Evolutionary conservation across 2,888 invertebrate genomes (phyloP), one percentile per base, ranked within the genome.

Genomic region (Andrena trimmerana): DNA sequence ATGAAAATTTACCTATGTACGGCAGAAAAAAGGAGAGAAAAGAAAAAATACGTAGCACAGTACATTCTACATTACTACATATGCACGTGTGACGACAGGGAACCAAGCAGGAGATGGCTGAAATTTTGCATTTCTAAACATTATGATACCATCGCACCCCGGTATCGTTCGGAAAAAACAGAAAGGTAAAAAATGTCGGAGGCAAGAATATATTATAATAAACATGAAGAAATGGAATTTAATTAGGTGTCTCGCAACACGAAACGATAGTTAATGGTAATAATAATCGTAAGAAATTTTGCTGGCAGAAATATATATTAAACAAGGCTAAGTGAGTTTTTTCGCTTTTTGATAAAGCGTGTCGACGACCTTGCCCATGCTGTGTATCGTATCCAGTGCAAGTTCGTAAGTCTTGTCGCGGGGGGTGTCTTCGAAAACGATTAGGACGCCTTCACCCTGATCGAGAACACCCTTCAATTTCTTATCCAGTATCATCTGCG

Each of bases 281-380:
- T 89, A 91, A 87, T 92, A 90, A 91, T 92, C 90, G 91, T 91
- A 91, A 91, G 91, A 91, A 87, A 89, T 85, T 90, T 89, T 89
- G 80, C 86, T 93, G 90, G 88, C 90, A 89, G 90, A 91, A 92
- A 90, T 90, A 91, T 85, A 88, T 89, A 87, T 90, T 90, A 88
- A 92, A 90, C 90, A 90, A 87, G 92, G 93, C 95, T 97, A 99
- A 95, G 98, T 98, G 88, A 99, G 96, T 95, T 99, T 99, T 95
- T 99, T 99, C 88, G 99, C 99, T 95, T 99, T 99, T 96, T 99
- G 98, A 95, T 99, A 99, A 90, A 99, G 96, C 71, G 99, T 98
- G 95, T 99, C 99, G 90, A 99, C 99, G 92, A 99, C 99, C 96
- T 99, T 99, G 92, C 99, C 99, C 99, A 99, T 99, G 94, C 98